Base-by-base conservation (phyloP, 2,113 vertebrate species). In the Petroica traversi region DNA sequence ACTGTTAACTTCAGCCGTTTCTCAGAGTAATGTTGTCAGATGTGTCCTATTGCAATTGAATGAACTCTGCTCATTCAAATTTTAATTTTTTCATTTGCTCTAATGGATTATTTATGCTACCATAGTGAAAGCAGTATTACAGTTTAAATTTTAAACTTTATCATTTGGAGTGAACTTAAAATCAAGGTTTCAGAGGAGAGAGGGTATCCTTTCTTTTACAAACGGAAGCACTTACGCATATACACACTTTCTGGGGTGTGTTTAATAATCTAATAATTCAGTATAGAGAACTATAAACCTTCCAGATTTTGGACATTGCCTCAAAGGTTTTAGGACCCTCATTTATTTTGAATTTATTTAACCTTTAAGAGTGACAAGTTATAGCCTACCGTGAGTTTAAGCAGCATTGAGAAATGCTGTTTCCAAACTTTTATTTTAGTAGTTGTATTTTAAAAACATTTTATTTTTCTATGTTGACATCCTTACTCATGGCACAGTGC, bases 101-200 rank as follows among this genome's bases (percentile, higher is more conserved):
- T 34, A 40, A 34, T 89, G 43, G 59, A 71, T 89, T 93, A 71
- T 89, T 91, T 85, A 38, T 75, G 57, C 18, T 76, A 33, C 28
- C 17, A 25, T 36, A 68, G 33, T 11, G 11, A 38, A 94, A 68
- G 31, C 49, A 66, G 13, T 68, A 40, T 43, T 88, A 31, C 22
- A 51, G 28, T 71, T 87, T 48, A 87, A 73, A 23, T 58, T 66
- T 88, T 88, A 77, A 71, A 62, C 11, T 77, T 90, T 16, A 8
- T 58, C 24, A 62, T 75, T 81, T 64, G 36, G 12, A 54, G 7
- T 54, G 49, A 94, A 74, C 51, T 83, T 33, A 46, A 84, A 95
- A 48, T 38, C 14, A 24, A n/a, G 22, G 4, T 88, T 89, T 85
- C 55, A 46, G 2, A 51, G 34, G 41, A 92, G 15, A 80, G 31